phyloP scores from a whole-genome alignment of 1,140 invertebrate genomes.

The Lepidotrigona ventralis region DNA sequence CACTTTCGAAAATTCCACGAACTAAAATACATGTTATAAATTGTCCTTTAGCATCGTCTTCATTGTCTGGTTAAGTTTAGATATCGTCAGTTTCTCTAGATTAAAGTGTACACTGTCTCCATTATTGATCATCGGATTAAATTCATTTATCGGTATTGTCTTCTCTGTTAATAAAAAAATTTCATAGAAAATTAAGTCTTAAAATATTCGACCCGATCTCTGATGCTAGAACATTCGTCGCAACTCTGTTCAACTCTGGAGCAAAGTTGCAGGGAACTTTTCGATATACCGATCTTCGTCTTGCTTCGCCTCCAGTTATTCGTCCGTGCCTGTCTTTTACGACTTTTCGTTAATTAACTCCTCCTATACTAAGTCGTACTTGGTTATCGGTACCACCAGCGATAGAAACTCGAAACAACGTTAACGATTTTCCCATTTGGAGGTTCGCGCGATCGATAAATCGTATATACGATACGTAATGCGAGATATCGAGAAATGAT shows the following conservation, averaged over 20 bases:
- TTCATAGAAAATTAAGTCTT: too few relatives aligned
- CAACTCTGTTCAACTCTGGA: background rate
- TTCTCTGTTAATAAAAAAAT: too few relatives aligned
- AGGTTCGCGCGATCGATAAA: conserved; percentile 32
- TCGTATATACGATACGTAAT: background rate
- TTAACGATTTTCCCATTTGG: conserved; percentile 32
- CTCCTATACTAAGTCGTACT: conserved; percentile 34
- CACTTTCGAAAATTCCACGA: too few relatives aligned
- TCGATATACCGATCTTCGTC: conserved; percentile 37
- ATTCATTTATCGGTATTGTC: too few relatives aligned
- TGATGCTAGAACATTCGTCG: background rate
- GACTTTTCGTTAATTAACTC: conserved; percentile 31
- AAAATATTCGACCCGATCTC: too few relatives aligned
- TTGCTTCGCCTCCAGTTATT: conserved; percentile 36
- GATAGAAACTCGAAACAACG: conserved; percentile 30
- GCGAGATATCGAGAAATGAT: conserved; percentile 22
- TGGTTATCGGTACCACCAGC: conserved; percentile 5
- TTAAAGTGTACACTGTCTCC: too few relatives aligned
- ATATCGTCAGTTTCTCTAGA: too few relatives aligned
- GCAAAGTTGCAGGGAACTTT: conserved; percentile 29
- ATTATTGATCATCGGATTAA: too few relatives aligned
- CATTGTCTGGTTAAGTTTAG: too few relatives aligned
- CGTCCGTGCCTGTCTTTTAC: conserved; percentile 33
- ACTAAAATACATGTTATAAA: too few relatives aligned
- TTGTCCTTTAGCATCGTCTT: too few relatives aligned